These are phyloP conservation scores for Drosophila lacteicornis DNA, from an alignment of 1,140 invertebrate species.

Conservation along the genomic window DNA sequence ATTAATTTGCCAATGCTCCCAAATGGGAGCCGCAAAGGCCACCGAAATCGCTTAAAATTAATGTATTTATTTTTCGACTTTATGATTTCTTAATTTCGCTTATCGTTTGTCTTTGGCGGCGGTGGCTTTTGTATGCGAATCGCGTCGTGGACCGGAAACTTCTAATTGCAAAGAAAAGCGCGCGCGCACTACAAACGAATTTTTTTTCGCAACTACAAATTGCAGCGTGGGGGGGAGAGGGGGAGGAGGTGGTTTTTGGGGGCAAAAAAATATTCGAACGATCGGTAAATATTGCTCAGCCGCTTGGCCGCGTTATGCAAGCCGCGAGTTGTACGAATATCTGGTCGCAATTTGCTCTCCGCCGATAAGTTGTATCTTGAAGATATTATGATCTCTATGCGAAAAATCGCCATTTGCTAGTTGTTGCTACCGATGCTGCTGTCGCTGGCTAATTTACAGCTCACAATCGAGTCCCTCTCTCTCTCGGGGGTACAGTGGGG, in stretches of 20 bases:
- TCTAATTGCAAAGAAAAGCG: constrained; percentile 63
- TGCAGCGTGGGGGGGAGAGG: neutral
- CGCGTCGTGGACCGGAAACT: constrained; percentile 51
- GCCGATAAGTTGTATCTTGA: constrained; percentile 57
- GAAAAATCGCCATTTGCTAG: constrained; percentile 63
- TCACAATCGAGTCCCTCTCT: constrained; percentile 20
- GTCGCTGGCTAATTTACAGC: constrained; percentile 62
- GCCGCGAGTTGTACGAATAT: constrained; percentile 29
- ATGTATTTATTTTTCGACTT: constrained; percentile 11
- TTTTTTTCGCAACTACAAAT: constrained; percentile 24
- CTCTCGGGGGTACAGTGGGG: constrained; percentile 7
- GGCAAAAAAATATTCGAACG: constrained; percentile 32
- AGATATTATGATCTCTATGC: constrained; percentile 80
- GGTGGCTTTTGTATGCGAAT: constrained; percentile 38
- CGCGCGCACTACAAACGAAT: constrained; percentile 47
- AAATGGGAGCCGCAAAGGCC: constrained; percentile 57
- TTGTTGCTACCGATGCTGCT: constrained; percentile 32
- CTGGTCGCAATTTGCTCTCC: constrained; percentile 44
- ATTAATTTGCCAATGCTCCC: constrained; percentile 60
- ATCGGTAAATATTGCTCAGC: constrained; percentile 29
- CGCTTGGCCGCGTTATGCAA: constrained; percentile 52
- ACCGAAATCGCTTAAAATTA: constrained; percentile 30
- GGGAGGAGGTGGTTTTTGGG: neutral
- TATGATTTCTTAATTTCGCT: constrained; percentile 41
- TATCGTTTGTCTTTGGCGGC: constrained; percentile 20